phyloP scores from a whole-genome alignment of 1,140 invertebrate species.

The Polyergus mexicanus region DNA sequence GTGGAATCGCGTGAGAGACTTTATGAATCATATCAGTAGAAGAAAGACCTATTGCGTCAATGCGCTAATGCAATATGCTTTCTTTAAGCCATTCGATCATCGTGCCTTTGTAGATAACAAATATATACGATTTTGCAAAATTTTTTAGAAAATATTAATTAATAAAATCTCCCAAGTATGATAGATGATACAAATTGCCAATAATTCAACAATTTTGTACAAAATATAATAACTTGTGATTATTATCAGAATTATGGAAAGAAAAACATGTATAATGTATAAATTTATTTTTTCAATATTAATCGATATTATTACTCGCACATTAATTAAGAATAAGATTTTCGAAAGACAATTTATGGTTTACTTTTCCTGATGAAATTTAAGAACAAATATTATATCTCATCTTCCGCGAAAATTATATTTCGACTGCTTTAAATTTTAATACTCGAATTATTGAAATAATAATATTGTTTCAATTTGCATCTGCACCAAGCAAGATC shows the following conservation, averaged over 20 bases:
- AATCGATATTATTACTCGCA: neutral
- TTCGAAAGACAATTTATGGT: neutral
- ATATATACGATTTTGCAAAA: neutral
- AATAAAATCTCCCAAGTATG: neutral
- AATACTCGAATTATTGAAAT: neutral
- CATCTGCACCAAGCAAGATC: neutral
- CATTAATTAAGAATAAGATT: neutral
- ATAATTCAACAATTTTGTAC: neutral
- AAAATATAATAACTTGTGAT: slow-evolving; percentile 1
- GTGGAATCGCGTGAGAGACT: slow-evolving; percentile 23
- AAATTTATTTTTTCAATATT: neutral
- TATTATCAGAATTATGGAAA: neutral
- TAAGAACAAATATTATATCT: neutral
- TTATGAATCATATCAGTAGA: slow-evolving; percentile 41
- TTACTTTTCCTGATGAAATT: neutral
- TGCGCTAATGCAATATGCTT: slow-evolving; percentile 33
- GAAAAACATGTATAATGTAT: neutral
- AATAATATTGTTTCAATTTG: slow-evolving; percentile 18
- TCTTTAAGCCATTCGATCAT: neutral
- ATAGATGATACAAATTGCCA: neutral
- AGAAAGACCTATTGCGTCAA: slow-evolving; percentile 47
- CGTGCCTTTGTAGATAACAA: neutral
- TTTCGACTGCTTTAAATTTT: neutral
- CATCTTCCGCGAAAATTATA: neutral
- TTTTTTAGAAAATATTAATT: neutral